phyloP scores from a whole-genome alignment of 2,113 vertebrate genomes.

The Macaca nemestrina region DNA sequence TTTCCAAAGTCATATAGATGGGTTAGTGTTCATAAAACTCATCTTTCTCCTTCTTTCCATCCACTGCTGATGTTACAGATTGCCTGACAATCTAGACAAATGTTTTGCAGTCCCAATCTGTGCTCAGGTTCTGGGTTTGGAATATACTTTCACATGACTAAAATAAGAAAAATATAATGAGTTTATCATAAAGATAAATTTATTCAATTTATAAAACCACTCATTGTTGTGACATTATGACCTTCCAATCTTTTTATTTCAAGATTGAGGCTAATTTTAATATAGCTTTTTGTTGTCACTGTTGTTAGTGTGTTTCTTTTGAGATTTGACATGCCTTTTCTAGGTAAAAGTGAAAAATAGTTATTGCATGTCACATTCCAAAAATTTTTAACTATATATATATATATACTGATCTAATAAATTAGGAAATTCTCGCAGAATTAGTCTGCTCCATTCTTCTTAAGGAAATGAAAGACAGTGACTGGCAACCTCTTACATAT shows the following conservation, averaged over 20 bases:
- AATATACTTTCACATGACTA: not conserved
- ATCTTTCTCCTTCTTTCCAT: not conserved
- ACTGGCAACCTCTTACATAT: not conserved
- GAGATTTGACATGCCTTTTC: not conserved
- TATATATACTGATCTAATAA: not conserved
- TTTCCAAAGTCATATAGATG: rapidly evolving
- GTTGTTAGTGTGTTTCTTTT: not conserved
- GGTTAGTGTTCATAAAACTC: not conserved
- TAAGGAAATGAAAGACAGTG: not conserved
- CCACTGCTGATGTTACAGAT: not conserved
- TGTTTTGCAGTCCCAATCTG: not conserved
- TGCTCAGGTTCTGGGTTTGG: not conserved
- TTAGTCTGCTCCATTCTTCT: not conserved
- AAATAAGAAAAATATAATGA: not conserved
- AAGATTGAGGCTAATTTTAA: not conserved
- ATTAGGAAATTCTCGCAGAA: not conserved
- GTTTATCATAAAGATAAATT: not conserved
- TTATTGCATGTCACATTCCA: not conserved
- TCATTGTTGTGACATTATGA: not conserved
- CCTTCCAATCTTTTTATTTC: not conserved
- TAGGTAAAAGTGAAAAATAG: not conserved
- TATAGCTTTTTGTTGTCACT: not conserved
- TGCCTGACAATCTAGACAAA: not conserved
- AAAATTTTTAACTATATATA: not conserved
- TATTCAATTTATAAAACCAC: not conserved